Conservation (phyloP, 1,140 invertebrate species). For the Prorops nasuta region DNA sequence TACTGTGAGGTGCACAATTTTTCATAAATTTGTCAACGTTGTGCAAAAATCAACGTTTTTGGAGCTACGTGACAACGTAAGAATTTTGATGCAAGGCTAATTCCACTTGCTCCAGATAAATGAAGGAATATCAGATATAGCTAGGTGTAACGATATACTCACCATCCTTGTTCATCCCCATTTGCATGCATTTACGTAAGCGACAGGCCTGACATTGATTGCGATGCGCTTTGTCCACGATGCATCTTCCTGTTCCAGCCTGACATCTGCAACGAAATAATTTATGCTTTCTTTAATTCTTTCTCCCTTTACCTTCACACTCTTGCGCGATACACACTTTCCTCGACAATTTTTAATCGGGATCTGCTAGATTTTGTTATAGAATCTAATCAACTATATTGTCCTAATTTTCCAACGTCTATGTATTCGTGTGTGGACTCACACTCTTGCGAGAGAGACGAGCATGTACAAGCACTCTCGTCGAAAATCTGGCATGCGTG, state of each 20-base stretch:
- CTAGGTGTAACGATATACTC: no score
- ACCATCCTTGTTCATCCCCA: conserved; percentile 99
- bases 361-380: background rate
- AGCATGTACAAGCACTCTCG: conserved; percentile 25
- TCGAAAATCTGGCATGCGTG: conserved; percentile 34
- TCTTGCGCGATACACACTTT: background rate
- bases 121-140: no score
- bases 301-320: no score
- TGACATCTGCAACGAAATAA: conserved; percentile 77
- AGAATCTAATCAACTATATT: background rate
- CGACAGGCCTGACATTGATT: conserved; percentile 98
- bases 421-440: no score
- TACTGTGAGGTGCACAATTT: no score
- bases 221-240: conserved; percentile 97
- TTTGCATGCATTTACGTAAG: conserved; percentile 95
- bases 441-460: background rate
- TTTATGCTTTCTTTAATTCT: background rate
- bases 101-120: no score
- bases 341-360: background rate
- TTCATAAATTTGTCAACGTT: no score
- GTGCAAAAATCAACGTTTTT: no score
- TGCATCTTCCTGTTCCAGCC: conserved; percentile 90
- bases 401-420: background rate
- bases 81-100: no score
- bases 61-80: no score